These are phyloP conservation scores for Protobothrops flavoviridis DNA, from an alignment of 2,113 vertebrate genomes.

Conservation along the genomic window DNA sequence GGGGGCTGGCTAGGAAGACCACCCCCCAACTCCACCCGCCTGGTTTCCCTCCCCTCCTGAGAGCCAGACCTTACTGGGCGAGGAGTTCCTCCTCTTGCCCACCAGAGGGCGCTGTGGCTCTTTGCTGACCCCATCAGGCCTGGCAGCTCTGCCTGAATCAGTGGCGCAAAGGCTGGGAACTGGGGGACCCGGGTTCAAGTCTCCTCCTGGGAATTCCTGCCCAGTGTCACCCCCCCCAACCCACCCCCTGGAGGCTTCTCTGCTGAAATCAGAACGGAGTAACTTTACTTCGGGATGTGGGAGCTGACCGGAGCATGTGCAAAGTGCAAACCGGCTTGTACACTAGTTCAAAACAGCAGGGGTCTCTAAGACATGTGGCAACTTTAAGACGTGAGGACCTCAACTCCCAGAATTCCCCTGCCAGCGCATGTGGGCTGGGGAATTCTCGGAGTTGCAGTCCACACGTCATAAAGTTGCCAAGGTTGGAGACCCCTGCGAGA, in stretches of 20 bases:
- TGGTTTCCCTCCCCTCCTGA: not conserved
- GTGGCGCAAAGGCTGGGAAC: not conserved
- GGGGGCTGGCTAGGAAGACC: not conserved
- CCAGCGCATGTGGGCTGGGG: no score
- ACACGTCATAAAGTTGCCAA: no score
- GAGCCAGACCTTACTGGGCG: not conserved
- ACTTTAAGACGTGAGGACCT: not conserved
- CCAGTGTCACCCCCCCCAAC: no score
- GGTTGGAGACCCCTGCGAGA: no score
- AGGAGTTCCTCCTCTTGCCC: not conserved
- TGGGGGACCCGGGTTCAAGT: not conserved
- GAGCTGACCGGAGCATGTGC: not conserved
- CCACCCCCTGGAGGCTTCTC: not conserved
- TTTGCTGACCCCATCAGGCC: not conserved
- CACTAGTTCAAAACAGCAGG: not conserved
- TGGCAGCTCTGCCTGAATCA: not conserved
- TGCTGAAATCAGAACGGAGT: not conserved
- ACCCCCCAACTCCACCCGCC: not conserved
- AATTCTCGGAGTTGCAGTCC: no score
- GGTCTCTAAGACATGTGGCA: no score
- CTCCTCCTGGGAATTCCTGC: not conserved
- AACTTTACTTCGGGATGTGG: not conserved
- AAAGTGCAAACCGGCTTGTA: not conserved
- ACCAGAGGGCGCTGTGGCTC: not conserved
- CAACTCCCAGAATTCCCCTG: not conserved